These are phyloP conservation scores for Elmis aenea DNA, from an alignment of 2,888 invertebrate species.

Conservation along the genomic window DNA sequence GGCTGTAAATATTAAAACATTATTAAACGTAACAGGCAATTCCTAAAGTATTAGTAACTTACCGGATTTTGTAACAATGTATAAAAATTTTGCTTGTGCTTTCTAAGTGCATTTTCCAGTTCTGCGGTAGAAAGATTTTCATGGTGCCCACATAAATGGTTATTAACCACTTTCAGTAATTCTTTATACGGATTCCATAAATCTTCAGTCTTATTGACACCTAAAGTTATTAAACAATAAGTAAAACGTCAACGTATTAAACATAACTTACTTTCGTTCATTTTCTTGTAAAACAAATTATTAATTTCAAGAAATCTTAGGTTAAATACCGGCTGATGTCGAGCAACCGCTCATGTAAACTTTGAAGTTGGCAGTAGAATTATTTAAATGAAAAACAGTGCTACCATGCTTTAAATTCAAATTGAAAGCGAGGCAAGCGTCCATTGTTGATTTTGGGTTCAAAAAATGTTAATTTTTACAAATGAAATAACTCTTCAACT, in stretches of 20 bases:
- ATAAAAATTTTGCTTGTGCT: slow-evolving; percentile 82
- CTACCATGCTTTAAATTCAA: too few species aligned
- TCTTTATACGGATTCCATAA: slow-evolving; percentile 84
- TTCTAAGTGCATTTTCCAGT: slow-evolving; percentile 70
- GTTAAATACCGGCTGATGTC: too few species aligned
- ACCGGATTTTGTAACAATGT: slow-evolving; percentile 83
- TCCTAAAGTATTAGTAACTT: slow-evolving; percentile 37
- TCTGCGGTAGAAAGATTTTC: slow-evolving; percentile 56
- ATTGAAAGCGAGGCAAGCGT: too few species aligned
- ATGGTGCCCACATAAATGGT: slow-evolving; percentile 58
- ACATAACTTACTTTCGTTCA: background rate
- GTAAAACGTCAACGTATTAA: background rate
- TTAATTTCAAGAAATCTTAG: background rate
- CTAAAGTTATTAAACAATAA: slow-evolving; percentile 9
- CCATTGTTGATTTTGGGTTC: too few species aligned
- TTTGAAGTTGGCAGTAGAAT: too few species aligned
- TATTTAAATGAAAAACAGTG: too few species aligned
- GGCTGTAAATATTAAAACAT: slow-evolving; percentile 51
- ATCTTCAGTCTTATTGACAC: slow-evolving; percentile 55
- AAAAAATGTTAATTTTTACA: too few species aligned
- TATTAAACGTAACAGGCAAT: background rate
- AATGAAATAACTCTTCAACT: too few species aligned
- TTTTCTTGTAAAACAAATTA: background rate
- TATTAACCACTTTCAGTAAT: slow-evolving; percentile 64
- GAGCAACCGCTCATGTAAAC: too few species aligned